Evolutionary conservation across 2,113 vertebrate species (phyloP).

Genomic region (Anguilla japonica): DNA sequence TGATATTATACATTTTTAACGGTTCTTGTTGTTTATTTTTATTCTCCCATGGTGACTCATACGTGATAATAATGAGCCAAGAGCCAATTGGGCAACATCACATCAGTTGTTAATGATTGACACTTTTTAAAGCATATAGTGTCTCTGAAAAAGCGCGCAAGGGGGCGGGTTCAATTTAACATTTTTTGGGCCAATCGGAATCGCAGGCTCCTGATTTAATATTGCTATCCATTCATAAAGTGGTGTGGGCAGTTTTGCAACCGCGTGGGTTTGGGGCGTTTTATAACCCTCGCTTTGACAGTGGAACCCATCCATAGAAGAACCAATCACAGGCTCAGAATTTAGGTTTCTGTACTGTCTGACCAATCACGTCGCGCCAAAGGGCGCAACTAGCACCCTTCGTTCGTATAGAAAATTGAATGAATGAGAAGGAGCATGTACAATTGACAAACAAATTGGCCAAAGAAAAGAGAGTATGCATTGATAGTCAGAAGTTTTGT

Average conservation of each 20-base stretch:
- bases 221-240: slow-evolving; percentile 29
- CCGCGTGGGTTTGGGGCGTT: slow-evolving; percentile 24
- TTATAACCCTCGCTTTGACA: slow-evolving; percentile 18
- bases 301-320: background rate
- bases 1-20: background rate
- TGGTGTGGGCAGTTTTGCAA: slow-evolving; percentile 15
- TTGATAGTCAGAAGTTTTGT: slow-evolving; percentile 35
- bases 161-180: slow-evolving; percentile 2
- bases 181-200: slow-evolving; percentile 22
- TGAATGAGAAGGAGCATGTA: slow-evolving; percentile 54
- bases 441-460: slow-evolving; percentile 52
- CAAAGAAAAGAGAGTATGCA: slow-evolving; percentile 28
- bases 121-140: background rate
- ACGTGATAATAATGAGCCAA: background rate
- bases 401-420: slow-evolving; percentile 53
- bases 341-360: slow-evolving; percentile 14
- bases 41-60: background rate
- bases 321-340: slow-evolving; percentile 19
- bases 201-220: slow-evolving; percentile 1
- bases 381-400: slow-evolving; percentile 1
- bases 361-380: slow-evolving; percentile 10
- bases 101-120: slow-evolving; percentile 2
- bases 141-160: background rate
- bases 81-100: slow-evolving; percentile 13
- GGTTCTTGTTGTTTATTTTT: background rate